Evolutionary conservation across 2,888 invertebrate species (phyloP).

Genomic region (Callyntrura sp.): DNA sequence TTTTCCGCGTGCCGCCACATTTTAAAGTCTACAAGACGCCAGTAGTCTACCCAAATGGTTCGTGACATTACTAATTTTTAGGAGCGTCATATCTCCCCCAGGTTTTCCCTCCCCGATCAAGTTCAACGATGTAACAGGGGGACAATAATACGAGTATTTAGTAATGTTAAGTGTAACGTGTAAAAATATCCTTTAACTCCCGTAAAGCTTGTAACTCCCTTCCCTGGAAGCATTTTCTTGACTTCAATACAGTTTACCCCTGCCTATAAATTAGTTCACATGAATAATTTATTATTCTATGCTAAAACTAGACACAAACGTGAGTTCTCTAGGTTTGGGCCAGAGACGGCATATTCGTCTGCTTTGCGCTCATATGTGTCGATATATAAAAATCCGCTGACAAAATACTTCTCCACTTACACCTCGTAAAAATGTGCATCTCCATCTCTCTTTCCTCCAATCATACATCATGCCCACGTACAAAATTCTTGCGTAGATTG

Average conservation of each 20-base stretch:
- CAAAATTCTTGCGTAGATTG: constrained; percentile 5
- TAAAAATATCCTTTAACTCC: background rate
- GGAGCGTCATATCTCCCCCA: background rate
- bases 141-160: background rate
- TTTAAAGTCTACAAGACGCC: background rate
- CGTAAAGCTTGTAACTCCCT: background rate
- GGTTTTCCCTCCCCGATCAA: constrained; percentile 1
- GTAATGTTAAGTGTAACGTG: background rate
- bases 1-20: background rate
- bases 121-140: constrained; percentile 33
- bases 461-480: background rate
- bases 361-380: background rate
- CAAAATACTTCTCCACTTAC: constrained; percentile 54
- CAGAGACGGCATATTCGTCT: background rate
- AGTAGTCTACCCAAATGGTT: background rate
- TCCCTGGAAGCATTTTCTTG: background rate
- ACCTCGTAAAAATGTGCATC: constrained; percentile 51
- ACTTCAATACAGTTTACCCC: background rate
- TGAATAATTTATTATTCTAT: constrained; percentile 11
- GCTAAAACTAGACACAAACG: background rate
- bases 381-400: constrained; percentile 49
- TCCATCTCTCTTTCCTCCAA: background rate
- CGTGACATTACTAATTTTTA: background rate
- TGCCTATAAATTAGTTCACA: constrained; percentile 12
- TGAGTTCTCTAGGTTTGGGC: background rate